A percentile compares a stretch with the other conserved stretches of the same genome.
These are phyloP conservation scores for Corythaixoides concolor DNA, from an alignment of 2,113 vertebrate species.

Conservation along the genomic window DNA sequence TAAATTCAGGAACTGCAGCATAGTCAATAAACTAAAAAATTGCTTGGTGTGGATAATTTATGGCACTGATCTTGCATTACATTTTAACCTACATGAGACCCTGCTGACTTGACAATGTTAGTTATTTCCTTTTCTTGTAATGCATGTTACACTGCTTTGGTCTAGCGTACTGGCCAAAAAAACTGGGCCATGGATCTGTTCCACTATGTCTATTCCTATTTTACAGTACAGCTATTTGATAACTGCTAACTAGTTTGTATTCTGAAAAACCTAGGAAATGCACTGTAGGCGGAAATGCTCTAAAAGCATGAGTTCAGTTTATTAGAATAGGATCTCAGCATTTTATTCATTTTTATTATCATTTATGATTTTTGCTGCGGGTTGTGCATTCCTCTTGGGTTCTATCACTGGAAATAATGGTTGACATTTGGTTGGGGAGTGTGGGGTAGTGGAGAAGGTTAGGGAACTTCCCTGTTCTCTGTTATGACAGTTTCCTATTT, in stretches of 20 bases:
- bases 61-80: slow-evolving; percentile 35
- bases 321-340: not conserved
- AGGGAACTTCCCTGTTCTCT: not conserved
- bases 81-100: slow-evolving; percentile 32
- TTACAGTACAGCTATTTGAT: not conserved
- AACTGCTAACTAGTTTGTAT: not conserved
- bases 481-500: not conserved
- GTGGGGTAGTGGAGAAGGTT: not conserved
- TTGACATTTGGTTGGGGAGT: not conserved
- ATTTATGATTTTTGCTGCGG: not conserved
- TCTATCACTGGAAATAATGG: not conserved
- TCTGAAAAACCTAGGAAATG: not conserved
- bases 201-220: not conserved
- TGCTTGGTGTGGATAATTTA: slow-evolving; percentile 53
- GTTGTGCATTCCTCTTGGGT: not conserved
- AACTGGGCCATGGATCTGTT: not conserved
- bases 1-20: slow-evolving; percentile 25
- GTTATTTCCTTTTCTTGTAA: slow-evolving; percentile 39
- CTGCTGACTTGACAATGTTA: slow-evolving; percentile 44
- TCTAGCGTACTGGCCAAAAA: not conserved
- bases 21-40: slow-evolving; percentile 56
- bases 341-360: not conserved
- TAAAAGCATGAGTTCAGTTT: not conserved
- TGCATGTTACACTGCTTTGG: not conserved
- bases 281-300: not conserved